Percentiles rank a stretch among this genome's conserved stretches.
These are phyloP conservation scores for Cataglyphis rosenhaueri DNA, from an alignment of 2,888 invertebrate species.

Conservation along the genomic window DNA sequence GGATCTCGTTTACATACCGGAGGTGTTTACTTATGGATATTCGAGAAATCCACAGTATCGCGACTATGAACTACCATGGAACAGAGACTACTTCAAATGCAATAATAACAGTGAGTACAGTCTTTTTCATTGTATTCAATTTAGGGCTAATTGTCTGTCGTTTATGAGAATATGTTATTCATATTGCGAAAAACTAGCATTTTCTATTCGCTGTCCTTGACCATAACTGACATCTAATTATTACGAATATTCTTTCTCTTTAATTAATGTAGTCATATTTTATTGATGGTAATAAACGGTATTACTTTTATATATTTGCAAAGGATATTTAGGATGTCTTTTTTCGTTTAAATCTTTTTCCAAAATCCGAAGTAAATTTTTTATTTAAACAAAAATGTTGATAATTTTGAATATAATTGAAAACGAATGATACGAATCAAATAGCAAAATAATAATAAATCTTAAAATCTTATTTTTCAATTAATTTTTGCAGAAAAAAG, in stretches of 20 bases:
- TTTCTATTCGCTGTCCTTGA: neutral
- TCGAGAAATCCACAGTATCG: conserved; percentile 86
- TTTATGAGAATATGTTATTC: neutral
- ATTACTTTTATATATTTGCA: neutral
- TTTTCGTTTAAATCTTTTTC: neutral
- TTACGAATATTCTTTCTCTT: neutral
- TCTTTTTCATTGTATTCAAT: neutral
- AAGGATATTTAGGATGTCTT: neutral
- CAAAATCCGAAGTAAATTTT: neutral
- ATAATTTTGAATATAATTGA: neutral
- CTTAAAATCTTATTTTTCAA: neutral
- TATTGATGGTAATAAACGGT: neutral
- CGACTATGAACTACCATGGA: conserved; percentile 87
- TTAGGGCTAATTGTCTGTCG: neutral
- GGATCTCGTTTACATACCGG: conserved; percentile 88
- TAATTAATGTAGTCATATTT: neutral
- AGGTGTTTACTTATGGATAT: conserved; percentile 86
- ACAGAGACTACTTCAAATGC: conserved; percentile 79
- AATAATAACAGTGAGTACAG: conserved; percentile 75
- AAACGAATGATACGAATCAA: neutral
- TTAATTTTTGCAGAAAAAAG: neutral
- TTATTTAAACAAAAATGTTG: neutral
- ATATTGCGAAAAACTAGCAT: neutral
- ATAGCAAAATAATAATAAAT: neutral
- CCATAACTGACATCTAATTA: neutral